Evolutionary conservation across 2,888 invertebrate genomes (phyloP).

Genomic region (Amblyteles armatorius): DNA sequence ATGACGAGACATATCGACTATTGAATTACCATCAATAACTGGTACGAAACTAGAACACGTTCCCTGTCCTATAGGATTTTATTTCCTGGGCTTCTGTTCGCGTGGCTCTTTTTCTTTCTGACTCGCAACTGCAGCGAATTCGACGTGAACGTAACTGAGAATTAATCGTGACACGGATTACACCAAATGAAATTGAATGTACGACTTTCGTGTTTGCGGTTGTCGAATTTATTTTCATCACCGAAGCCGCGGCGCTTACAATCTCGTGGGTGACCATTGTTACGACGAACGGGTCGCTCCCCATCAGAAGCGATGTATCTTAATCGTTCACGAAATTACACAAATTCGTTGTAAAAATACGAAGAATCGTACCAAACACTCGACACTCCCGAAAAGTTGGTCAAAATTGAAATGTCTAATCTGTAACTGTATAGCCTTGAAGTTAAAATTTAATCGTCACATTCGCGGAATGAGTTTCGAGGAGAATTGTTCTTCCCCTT

Average conservation of each 20-base stretch:
- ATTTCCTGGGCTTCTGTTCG: constrained; percentile 8
- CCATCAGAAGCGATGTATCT: neutral
- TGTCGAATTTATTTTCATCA: constrained; percentile 65
- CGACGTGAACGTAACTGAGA: constrained; percentile 47
- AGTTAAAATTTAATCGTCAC: neutral
- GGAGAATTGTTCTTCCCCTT: no score
- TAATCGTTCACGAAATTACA: constrained; percentile 39
- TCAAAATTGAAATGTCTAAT: neutral
- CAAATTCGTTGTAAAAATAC: constrained; percentile 16
- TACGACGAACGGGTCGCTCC: neutral
- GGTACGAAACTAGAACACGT: constrained; percentile 4
- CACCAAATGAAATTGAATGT: constrained; percentile 65
- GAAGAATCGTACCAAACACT: neutral
- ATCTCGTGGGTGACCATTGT: constrained; percentile 24
- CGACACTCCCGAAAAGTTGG: neutral
- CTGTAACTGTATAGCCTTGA: neutral
- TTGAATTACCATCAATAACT: neutral
- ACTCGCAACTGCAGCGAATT: constrained; percentile 41
- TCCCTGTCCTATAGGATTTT: neutral
- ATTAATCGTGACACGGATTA: constrained; percentile 63
- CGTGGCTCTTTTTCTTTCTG: neutral
- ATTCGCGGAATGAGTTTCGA: neutral
- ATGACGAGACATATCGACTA: no score
- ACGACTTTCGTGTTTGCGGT: constrained; percentile 50
- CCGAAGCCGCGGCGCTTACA: constrained; percentile 15